A percentile compares a stretch with the other conserved stretches of the same genome.
phyloP scores from a whole-genome alignment of 2,797 vertebrate species.

The Aplochiton taeniatus region DNA sequence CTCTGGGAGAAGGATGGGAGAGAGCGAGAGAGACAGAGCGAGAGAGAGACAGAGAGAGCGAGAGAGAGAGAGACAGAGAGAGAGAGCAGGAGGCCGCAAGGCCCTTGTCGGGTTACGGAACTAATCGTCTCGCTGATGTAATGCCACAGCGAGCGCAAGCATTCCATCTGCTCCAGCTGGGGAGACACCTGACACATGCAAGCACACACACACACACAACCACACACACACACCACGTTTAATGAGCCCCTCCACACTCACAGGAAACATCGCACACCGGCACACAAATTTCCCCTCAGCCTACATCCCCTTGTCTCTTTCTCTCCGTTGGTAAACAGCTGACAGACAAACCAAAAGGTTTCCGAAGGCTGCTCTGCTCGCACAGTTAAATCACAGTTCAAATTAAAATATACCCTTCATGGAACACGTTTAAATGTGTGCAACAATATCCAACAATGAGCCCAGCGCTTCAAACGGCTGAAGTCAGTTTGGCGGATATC shows the following conservation, averaged over 20 bases:
- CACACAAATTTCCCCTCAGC: neutral
- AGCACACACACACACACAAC: constrained; percentile 5
- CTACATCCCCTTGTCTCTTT: neutral
- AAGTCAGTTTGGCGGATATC: too few species aligned
- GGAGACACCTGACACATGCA: constrained; percentile 11
- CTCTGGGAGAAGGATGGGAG: constrained; percentile 8
- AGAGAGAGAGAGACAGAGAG: constrained; percentile 7
- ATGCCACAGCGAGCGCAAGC: constrained; percentile 58
- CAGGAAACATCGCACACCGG: neutral
- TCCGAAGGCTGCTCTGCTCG: too few species aligned
- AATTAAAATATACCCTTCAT: too few species aligned
- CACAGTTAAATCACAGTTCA: too few species aligned
- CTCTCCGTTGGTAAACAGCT: too few species aligned
- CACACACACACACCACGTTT: constrained; percentile 29
- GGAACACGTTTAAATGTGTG: too few species aligned
- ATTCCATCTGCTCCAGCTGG: constrained; percentile 67
- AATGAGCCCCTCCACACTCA: neutral
- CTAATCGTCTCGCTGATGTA: constrained; percentile 71
- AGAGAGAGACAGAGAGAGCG: constrained; percentile 6
- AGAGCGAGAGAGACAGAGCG: constrained; percentile 1
- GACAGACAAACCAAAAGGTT: too few species aligned
- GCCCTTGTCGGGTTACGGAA: constrained; percentile 67
- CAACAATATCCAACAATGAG: too few species aligned
- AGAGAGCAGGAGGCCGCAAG: constrained; percentile 26
- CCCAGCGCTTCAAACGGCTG: too few species aligned